A percentile compares a stretch with the other conserved stretches of the same genome.
These are phyloP conservation scores for Limnephilus lunatus DNA, from an alignment of 2,888 invertebrate species.

Conservation along the genomic window DNA sequence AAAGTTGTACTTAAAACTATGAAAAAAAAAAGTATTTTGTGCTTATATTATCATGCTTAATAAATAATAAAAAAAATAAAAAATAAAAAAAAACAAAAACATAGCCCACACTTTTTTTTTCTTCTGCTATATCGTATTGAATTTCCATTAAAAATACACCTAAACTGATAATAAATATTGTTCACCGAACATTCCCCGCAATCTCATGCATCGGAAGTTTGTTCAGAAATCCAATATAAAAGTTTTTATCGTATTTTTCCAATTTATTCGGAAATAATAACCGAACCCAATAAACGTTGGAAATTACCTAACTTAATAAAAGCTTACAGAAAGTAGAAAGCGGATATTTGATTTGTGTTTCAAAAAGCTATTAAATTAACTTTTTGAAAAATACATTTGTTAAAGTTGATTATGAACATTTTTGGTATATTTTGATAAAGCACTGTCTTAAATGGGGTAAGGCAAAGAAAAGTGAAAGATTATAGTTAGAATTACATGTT, in stretches of 20 bases:
- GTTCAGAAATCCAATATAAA: neutral
- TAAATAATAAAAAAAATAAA: too few relatives aligned
- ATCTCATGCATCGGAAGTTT: neutral
- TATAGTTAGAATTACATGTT: too few relatives aligned
- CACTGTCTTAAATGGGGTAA: too few relatives aligned
- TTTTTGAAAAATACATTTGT: neutral
- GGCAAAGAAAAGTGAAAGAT: too few relatives aligned
- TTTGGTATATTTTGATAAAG: neutral
- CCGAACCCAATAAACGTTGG: neutral
- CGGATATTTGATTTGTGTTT: neutral
- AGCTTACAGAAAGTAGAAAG: neutral
- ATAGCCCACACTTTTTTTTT: too few relatives aligned
- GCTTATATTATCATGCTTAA: too few relatives aligned
- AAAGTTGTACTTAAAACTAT: too few relatives aligned
- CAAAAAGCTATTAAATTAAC: neutral
- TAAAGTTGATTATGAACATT: neutral
- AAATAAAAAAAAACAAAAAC: too few relatives aligned
- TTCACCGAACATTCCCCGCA: neutral
- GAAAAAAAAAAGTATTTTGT: too few relatives aligned
- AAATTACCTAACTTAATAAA: neutral
- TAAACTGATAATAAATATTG: neutral
- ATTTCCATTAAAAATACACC: neutral
- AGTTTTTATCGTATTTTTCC: neutral
- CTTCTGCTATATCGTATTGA: neutral
- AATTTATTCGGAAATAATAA: constrained; percentile 2